Evolutionary conservation across 2,113 vertebrate genomes (phyloP), one percentile per base, ranked within the genome.

Genomic region (Psittacara wagleri): DNA sequence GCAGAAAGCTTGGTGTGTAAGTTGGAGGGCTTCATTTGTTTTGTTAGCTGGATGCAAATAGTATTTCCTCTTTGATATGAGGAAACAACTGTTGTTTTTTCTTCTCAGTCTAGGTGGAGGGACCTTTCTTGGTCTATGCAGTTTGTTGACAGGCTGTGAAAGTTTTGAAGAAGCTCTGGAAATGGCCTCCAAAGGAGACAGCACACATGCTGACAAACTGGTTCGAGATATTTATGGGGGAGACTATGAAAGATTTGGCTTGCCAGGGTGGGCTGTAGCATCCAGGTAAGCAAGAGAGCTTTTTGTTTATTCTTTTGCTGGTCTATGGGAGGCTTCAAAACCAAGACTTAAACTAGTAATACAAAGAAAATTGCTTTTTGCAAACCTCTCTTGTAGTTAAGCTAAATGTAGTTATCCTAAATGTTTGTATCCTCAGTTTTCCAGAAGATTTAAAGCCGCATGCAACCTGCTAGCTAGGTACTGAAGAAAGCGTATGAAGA

Each of bases 161-260:
- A 98, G 98, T 85, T 98, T 98, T 96, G 98, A 98, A 95, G 98
- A 98, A 96, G 98, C 98, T 94, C 96, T 98, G 87, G 98, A 98
- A 92, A 98, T 98, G 98, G 98, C 98, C 64, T 98, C 98, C 68
- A 98, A 98, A 94, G 98, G 98, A 35, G 98, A 98, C 81, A 98
- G 98, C 91, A 98, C 98, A 7, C 98, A 98, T 0, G 98, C 98
- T 49, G 98, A 98, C 86, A 98, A 98, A 73, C 95, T 98, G 88
- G 98, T 98, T 70, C 97, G 98, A 78, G 98, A 98, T 83, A 98
- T 98, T 95, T 98, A 98, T 51, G 98, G 98, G 92, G 98, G 98
- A 81, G 98, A 98, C 67, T 98, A 98, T 83, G 98, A 98, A 95
- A 97, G 98, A 86, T 98, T 98, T 96, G 98, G 97, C 44, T 97